phyloP scores from a whole-genome alignment of 2,113 vertebrate genomes.

The Elephantulus edwardii region DNA sequence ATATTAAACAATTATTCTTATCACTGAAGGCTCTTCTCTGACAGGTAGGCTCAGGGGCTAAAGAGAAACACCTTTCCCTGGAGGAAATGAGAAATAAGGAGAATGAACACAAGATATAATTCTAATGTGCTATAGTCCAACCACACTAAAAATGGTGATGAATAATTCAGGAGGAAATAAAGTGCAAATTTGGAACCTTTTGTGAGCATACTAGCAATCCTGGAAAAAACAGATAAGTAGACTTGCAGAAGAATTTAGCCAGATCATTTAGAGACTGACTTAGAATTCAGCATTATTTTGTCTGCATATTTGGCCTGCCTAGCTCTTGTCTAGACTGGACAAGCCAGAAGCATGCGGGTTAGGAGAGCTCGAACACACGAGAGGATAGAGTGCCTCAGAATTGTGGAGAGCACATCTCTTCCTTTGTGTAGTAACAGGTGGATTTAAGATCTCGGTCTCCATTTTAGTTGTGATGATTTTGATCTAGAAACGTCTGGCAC shows the following conservation, averaged over 20 bases:
- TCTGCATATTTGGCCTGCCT: background rate
- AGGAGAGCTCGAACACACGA: background rate
- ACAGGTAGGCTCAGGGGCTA: slow-evolving; percentile 60
- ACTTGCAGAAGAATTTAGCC: slow-evolving; percentile 35
- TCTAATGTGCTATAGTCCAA: slow-evolving; percentile 56
- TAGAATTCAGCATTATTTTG: slow-evolving; percentile 32
- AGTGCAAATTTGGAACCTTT: slow-evolving; percentile 49
- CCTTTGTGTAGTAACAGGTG: background rate
- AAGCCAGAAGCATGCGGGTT: background rate
- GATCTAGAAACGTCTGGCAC: background rate
- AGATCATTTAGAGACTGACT: slow-evolving; percentile 18
- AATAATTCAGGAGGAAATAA: slow-evolving; percentile 77
- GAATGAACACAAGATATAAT: slow-evolving; percentile 65
- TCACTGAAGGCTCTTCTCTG: slow-evolving; percentile 68
- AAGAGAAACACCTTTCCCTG: slow-evolving; percentile 65
- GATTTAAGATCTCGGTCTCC: background rate
- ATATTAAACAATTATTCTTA: slow-evolving; percentile 76
- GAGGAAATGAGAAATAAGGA: slow-evolving; percentile 55
- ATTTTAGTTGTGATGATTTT: background rate
- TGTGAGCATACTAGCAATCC: slow-evolving; percentile 47
- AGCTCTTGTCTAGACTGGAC: background rate
- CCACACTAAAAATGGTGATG: slow-evolving; percentile 64
- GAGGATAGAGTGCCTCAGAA: background rate
- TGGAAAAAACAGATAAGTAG: slow-evolving; percentile 21
- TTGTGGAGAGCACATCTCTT: background rate